A percentile compares a stretch with the other conserved stretches of the same genome.
These are phyloP conservation scores for Turritopsis rubra DNA, from an alignment of 30 jellyfish, hydroid and myxozoan genomes.

Conservation along the genomic window DNA sequence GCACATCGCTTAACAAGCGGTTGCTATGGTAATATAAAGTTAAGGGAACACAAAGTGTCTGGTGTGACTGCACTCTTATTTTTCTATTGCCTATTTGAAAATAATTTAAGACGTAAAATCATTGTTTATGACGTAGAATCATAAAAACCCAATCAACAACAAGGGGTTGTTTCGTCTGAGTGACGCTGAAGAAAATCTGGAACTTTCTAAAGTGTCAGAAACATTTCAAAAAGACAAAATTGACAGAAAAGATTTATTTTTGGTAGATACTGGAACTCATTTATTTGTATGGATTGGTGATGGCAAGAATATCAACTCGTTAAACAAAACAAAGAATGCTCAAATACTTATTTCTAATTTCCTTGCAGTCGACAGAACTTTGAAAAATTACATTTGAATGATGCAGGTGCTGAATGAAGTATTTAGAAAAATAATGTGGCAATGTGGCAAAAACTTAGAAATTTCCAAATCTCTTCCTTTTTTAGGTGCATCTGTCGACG, in stretches of 20 bases:
- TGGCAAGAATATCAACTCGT: not conserved
- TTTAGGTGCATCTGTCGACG: slow-evolving; percentile 63
- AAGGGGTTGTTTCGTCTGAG: slow-evolving; percentile 37
- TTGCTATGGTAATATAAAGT: not conserved
- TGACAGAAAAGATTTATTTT: slow-evolving; percentile 39
- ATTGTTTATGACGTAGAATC: not conserved
- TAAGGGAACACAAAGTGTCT: too few species aligned
- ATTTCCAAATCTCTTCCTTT: not conserved
- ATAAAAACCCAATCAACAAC: not conserved
- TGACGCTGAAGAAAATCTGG: slow-evolving; percentile 73
- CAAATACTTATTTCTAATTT: too few species aligned
- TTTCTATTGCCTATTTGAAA: not conserved
- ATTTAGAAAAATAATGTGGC: too few species aligned
- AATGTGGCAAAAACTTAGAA: too few species aligned
- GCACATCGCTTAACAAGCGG: too few species aligned
- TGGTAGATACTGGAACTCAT: slow-evolving; percentile 72
- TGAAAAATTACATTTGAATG: not conserved
- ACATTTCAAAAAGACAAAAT: not conserved
- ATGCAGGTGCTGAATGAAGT: not conserved
- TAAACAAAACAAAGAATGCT: too few species aligned
- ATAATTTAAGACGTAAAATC: not conserved
- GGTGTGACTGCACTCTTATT: not conserved
- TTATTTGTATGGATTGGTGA: slow-evolving; percentile 87
- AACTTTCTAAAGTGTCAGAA: slow-evolving; percentile 5
- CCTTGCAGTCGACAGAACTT: not conserved